phyloP scores from a whole-genome alignment of 2,113 vertebrate species.

The Cyanocitta stelleri region DNA sequence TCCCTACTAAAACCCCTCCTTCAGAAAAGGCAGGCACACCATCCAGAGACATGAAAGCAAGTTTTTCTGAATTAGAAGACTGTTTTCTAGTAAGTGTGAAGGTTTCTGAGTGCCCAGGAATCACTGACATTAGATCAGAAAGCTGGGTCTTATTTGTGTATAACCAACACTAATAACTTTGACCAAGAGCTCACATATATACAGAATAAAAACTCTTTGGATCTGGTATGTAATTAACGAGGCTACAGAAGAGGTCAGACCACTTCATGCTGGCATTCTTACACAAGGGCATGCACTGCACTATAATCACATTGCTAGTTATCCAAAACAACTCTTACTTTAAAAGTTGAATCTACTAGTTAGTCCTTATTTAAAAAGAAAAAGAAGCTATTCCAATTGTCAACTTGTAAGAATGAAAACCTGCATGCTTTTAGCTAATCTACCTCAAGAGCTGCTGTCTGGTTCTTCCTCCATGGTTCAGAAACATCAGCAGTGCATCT shows the following conservation, averaged over 20 bases:
- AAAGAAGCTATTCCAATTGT: background rate
- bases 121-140: background rate
- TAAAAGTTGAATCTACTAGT: background rate
- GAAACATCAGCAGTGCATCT: background rate
- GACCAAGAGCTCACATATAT: background rate
- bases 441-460: background rate
- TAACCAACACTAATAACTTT: background rate
- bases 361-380: background rate
- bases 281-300: fast-evolving
- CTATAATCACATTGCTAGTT: background rate
- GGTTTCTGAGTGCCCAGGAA: background rate
- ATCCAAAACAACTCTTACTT: background rate
- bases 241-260: background rate
- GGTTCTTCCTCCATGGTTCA: background rate
- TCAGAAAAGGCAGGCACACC: background rate
- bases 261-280: background rate
- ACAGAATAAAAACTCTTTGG: background rate
- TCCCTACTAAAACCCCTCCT: background rate
- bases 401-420: background rate
- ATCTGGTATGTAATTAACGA: background rate
- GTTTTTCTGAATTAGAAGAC: background rate
- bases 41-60: background rate
- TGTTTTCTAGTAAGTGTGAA: background rate
- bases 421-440: background rate
- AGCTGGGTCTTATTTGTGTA: background rate